Evolutionary conservation across 2,113 vertebrate genomes (phyloP).

Genomic region (Lepidothrix coronata): DNA sequence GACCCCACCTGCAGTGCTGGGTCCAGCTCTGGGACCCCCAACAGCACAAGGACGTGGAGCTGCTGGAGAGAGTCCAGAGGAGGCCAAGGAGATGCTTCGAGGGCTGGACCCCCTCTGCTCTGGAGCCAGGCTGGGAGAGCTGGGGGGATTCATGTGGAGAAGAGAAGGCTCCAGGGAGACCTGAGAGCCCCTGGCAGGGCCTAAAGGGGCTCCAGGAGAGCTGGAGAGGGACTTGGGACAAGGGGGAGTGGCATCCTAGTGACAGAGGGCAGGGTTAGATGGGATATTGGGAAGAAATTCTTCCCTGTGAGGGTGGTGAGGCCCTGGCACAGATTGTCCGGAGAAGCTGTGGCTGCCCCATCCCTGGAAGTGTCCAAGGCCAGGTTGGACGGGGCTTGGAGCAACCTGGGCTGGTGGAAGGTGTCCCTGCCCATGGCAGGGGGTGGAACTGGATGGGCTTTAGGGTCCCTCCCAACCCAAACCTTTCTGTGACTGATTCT

Average conservation of each 20-base stretch:
- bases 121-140: neutral
- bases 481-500: neutral
- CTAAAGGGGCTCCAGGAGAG: neutral
- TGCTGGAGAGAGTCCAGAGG: neutral
- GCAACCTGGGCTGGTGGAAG: neutral
- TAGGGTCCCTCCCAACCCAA: neutral
- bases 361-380: neutral
- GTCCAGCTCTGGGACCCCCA: neutral
- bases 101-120: neutral
- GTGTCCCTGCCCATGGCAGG: neutral
- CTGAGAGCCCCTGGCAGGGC: neutral
- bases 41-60: rapidly evolving
- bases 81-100: rapidly evolving
- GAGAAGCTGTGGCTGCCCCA: neutral
- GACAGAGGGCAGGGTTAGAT: neutral
- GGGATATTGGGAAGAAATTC: neutral
- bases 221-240: neutral
- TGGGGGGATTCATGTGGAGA: neutral
- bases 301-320: neutral
- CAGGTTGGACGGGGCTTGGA: neutral
- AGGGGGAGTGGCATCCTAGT: neutral
- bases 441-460: neutral
- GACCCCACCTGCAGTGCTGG: neutral
- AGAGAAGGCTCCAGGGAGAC: neutral
- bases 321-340: neutral